Percentiles rank a stretch among this genome's conserved stretches.
Conservation (phyloP, 2,888 invertebrate genomes). For the Blera fallax region DNA sequence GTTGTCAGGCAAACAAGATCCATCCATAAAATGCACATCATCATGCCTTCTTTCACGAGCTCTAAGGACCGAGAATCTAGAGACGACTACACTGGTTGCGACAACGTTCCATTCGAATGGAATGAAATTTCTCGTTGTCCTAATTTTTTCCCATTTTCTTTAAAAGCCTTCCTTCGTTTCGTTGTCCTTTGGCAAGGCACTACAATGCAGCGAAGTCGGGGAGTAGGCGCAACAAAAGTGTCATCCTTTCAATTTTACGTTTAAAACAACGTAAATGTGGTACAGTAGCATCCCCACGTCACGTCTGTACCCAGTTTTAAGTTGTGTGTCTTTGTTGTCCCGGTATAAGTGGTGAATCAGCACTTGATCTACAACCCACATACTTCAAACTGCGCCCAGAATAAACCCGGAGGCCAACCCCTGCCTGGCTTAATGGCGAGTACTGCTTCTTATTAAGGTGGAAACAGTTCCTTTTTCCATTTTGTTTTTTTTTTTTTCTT, state of each 20-base stretch:
- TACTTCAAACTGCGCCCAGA: constrained; percentile 41
- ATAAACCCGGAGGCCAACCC: constrained; percentile 43
- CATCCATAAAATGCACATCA: constrained; percentile 68
- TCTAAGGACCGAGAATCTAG: constrained; percentile 24
- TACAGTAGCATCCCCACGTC: constrained; percentile 29
- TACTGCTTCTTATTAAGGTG: constrained; percentile 31
- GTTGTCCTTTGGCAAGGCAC: background rate
- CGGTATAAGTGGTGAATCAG: constrained; percentile 58
- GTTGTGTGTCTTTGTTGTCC: constrained; percentile 43
- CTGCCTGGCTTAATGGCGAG: constrained; percentile 13
- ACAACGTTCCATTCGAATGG: constrained; percentile 48
- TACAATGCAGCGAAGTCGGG: background rate
- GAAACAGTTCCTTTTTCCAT: constrained; percentile 42
- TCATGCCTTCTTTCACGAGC: constrained; percentile 28
- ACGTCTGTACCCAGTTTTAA: constrained; percentile 11
- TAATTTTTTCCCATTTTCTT: constrained; percentile 61
- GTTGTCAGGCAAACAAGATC: constrained; percentile 57
- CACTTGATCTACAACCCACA: constrained; percentile 69
- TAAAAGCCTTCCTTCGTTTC: constrained; percentile 25
- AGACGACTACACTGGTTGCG: constrained; percentile 23
- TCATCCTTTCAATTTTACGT: constrained; percentile 32
- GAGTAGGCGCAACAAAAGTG: constrained; percentile 54
- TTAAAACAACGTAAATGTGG: constrained; percentile 34
- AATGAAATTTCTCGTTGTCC: constrained; percentile 59
- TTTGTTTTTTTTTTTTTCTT: too few species aligned